Base-by-base conservation (phyloP, 2,888 invertebrate genomes). In the Ichneumoninae sp. region DNA sequence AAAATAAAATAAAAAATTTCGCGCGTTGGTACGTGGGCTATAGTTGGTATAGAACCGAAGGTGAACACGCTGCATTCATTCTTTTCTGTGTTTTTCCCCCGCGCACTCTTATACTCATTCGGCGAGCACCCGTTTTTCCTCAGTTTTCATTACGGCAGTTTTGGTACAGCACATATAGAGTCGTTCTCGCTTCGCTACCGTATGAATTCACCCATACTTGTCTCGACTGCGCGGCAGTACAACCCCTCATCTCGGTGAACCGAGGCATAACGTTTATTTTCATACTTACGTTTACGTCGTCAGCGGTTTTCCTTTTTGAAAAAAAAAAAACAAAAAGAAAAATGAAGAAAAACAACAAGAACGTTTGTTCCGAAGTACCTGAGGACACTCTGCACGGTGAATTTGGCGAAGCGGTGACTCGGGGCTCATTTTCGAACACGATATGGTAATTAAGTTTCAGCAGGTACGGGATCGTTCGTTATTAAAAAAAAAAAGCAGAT, bases 1-100 rank as follows among this genome's bases (percentile, higher is more conserved):
- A 57, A 22, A 74, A 26, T 26, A 26, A 26, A 26, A 26, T 26
- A 26, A 62, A 47, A 44, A 60, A 26, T 44, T 44, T 72, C 22
- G 57, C 44, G 16, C 33, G 13, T 36, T 22, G 26, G 13, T 40
- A 44, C 26, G 60, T 40, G 22, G 30, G 26, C 57, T 19, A 57
- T 57, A 22, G 16, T 40, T 26, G 40, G 26, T 13, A 26, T 57
- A 26, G 19, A 40, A 71, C 54, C 71, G 54, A 71, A 71, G 71
- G 71, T 44, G 44, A 22, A 72, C 44, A 72, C 16, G 57, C 26
- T 60, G 60, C 60, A 40, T 72, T 72, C 13, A 60, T 72, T 72
- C 44, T 60, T 6, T 40, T 26, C 26, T 40, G 30, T 40, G 36
- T 54, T 22, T 57, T 57, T 26, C 22, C 57, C 57, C 8, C 50